These are phyloP conservation scores for Haliclystus octoradiatus DNA, from an alignment of 30 jellyfish, hydroid and myxozoan species.

Conservation along the genomic window DNA sequence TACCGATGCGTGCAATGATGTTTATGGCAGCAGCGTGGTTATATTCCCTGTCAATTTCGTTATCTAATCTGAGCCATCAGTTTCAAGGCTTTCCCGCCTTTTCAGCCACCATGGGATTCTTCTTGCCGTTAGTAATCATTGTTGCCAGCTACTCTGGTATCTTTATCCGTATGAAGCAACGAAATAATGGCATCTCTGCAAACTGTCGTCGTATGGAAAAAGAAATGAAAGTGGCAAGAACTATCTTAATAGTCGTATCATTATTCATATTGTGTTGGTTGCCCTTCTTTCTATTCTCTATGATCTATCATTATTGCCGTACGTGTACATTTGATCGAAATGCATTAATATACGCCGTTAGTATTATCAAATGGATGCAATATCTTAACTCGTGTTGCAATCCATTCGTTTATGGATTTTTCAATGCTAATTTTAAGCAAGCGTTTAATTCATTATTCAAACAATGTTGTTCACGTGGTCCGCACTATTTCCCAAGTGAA, in stretches of 20 bases:
- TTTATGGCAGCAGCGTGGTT: slow-evolving; percentile 49
- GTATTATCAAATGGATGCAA: slow-evolving; percentile 62
- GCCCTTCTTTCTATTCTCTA: slow-evolving; percentile 42
- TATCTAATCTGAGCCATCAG: slow-evolving; percentile 10
- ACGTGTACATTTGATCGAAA: slow-evolving; percentile 22
- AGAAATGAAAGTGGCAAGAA: slow-evolving; percentile 63
- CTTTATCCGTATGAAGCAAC: slow-evolving; percentile 19
- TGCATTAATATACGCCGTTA: slow-evolving; percentile 13
- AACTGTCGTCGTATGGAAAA: slow-evolving; percentile 12
- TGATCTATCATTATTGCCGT: slow-evolving; percentile 48
- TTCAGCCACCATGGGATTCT: slow-evolving; percentile 37
- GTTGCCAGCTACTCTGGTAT: slow-evolving; percentile 30
- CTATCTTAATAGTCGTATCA: slow-evolving; percentile 45
- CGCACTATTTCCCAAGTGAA: neutral
- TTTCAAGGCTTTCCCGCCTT: slow-evolving; percentile 29
- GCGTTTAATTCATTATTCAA: slow-evolving; percentile 45
- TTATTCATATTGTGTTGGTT: slow-evolving; percentile 61
- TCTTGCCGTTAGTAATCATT: slow-evolving; percentile 49
- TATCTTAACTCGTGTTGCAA: slow-evolving; percentile 67
- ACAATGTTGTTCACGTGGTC: slow-evolving; percentile 19
- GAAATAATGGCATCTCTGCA: slow-evolving; percentile 18
- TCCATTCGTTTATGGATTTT: slow-evolving; percentile 75
- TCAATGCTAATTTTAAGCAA: slow-evolving; percentile 55
- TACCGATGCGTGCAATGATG: slow-evolving; percentile 21
- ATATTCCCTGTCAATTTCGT: slow-evolving; percentile 45